Percentiles rank a stretch among this genome's conserved stretches.
Conservation (phyloP, 2,113 vertebrate species). For the Australoheros scitulus region DNA sequence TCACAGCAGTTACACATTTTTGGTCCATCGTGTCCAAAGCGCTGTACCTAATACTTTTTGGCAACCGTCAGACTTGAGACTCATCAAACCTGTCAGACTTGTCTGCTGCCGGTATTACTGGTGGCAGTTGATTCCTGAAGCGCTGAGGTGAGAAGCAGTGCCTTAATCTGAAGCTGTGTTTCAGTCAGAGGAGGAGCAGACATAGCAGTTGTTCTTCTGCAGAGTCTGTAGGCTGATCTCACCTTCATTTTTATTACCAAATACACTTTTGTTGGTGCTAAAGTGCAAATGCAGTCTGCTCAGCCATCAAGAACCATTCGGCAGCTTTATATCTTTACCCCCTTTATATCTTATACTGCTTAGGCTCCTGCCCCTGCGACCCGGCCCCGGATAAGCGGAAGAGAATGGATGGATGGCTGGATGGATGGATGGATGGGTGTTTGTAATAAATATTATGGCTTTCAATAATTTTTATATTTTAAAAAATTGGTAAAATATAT, state of each 20-base stretch:
- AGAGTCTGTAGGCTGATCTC: not conserved
- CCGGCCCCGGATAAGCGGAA: too few relatives aligned
- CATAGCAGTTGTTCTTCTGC: not conserved
- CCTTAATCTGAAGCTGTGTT: not conserved
- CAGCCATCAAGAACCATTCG: not conserved
- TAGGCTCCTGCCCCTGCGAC: too few relatives aligned
- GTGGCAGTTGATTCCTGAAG: not conserved
- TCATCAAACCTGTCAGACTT: conserved; percentile 41
- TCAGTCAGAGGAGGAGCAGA: not conserved
- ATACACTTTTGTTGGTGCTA: not conserved
- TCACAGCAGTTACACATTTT: not conserved
- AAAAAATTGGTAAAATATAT: too few relatives aligned
- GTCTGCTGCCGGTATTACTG: not conserved
- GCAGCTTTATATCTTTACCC: not conserved
- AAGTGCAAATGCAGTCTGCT: not conserved
- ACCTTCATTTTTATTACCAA: conserved; percentile 12
- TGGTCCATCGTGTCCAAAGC: not conserved
- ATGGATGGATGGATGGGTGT: too few relatives aligned
- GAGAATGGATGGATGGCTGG: too few relatives aligned
- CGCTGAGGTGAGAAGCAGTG: not conserved
- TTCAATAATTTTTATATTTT: not conserved
- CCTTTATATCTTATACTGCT: not conserved
- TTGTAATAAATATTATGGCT: not conserved
- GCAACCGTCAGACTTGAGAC: not conserved
- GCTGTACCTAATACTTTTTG: not conserved